Evolutionary conservation across 2,797 vertebrate species (phyloP).

Genomic region (Lophius americanus): DNA sequence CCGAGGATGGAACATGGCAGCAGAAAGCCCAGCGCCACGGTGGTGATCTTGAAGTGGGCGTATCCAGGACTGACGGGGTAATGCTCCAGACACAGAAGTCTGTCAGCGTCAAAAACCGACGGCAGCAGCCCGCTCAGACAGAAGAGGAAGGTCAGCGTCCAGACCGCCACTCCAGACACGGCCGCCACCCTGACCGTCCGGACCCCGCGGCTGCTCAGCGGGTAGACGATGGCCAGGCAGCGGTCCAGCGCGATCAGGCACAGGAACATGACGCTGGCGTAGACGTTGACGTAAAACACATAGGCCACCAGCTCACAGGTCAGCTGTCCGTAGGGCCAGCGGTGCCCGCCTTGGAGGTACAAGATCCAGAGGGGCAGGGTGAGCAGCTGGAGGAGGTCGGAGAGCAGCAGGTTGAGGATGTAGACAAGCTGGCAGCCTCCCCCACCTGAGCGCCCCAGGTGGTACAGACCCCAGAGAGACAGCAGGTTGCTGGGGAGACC

Average conservation of each 20-base stretch:
- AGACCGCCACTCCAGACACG: slow-evolving; percentile 68
- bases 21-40: slow-evolving; percentile 79
- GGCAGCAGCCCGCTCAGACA: slow-evolving; percentile 81
- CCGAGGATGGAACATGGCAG: slow-evolving; percentile 83
- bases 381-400: slow-evolving; percentile 83
- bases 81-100: slow-evolving; percentile 78
- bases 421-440: slow-evolving; percentile 82
- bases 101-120: slow-evolving; percentile 76
- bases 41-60: slow-evolving; percentile 81
- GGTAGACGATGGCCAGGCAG: slow-evolving; percentile 84
- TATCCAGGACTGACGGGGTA: slow-evolving; percentile 79
- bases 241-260: slow-evolving; percentile 84
- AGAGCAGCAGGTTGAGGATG: slow-evolving; percentile 83
- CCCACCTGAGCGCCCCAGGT: slow-evolving; percentile 75
- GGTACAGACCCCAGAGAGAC: slow-evolving; percentile 85
- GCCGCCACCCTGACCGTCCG: slow-evolving; percentile 76
- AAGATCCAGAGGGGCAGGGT: slow-evolving; percentile 85
- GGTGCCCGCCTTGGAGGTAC: slow-evolving; percentile 76
- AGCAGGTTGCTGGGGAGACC: slow-evolving; percentile 85
- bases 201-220: slow-evolving; percentile 79
- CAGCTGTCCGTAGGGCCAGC: slow-evolving; percentile 73
- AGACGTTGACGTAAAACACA: slow-evolving; percentile 83
- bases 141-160: slow-evolving; percentile 81
- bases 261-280: slow-evolving; percentile 83
- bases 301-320: slow-evolving; percentile 84